Conservation (phyloP, 2,888 invertebrate species). For the Phytoseiulus persimilis region DNA sequence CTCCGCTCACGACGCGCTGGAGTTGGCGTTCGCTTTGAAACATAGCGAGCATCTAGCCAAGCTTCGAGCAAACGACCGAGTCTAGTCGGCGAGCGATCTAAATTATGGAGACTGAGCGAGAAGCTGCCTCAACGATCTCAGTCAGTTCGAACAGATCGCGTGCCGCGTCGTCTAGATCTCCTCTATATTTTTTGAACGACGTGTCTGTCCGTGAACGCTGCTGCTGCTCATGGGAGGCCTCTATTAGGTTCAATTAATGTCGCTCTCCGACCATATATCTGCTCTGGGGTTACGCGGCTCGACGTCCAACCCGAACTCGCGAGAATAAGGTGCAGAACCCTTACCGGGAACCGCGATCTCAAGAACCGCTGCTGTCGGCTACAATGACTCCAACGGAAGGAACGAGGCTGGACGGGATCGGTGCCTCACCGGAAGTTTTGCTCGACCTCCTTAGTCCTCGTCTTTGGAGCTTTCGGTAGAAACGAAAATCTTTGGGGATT, state of each 20-base stretch:
- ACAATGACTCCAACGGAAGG: too few species aligned
- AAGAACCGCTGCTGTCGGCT: too few species aligned
- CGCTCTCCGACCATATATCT: background rate
- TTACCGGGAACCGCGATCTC: too few species aligned
- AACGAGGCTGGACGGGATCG: too few species aligned
- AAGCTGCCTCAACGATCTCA: background rate
- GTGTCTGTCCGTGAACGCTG: background rate
- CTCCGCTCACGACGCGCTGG: slow-evolving; percentile 9
- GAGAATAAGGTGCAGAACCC: too few species aligned
- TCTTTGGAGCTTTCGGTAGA: too few species aligned
- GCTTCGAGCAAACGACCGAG: background rate
- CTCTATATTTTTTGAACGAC: background rate
- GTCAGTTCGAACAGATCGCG: slow-evolving; percentile 5
- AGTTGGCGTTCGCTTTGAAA: background rate
- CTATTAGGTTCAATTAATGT: background rate
- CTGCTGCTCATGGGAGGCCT: background rate
- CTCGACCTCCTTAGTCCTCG: too few species aligned
- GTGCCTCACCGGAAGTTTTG: too few species aligned
- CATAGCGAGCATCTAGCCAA: background rate
- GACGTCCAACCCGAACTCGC: background rate
- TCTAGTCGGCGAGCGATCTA: background rate
- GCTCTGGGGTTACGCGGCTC: background rate
- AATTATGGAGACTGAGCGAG: background rate
- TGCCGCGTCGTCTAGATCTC: background rate
- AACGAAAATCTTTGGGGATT: too few species aligned